These are phyloP conservation scores for Nyctibius bracteatus DNA, from an alignment of 2,113 vertebrate genomes.

Conservation along the genomic window DNA sequence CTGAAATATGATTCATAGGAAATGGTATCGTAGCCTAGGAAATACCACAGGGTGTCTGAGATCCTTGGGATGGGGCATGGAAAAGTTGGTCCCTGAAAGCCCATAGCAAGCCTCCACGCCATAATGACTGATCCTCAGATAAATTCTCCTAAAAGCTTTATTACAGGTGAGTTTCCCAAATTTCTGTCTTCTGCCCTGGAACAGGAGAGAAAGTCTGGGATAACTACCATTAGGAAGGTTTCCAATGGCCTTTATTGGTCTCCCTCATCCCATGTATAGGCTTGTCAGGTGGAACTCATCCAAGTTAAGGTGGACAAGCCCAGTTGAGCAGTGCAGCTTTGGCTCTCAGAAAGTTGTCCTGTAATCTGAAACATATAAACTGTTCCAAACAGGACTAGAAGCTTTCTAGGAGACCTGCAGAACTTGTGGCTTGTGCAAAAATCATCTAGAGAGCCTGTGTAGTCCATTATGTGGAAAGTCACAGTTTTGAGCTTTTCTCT, in stretches of 20 bases:
- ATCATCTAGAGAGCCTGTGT: not conserved
- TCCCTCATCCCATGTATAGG: not conserved
- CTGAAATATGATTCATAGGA: not conserved
- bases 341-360: not conserved
- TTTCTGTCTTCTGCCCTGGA: not conserved
- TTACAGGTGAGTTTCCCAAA: not conserved
- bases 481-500: not conserved
- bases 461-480: fast-evolving
- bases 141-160: not conserved
- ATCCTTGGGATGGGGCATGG: not conserved
- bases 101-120: not conserved
- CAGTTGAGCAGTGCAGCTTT: not conserved
- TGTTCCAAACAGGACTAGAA: fast-evolving
- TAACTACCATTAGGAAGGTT: not conserved
- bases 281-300: not conserved
- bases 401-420: not conserved
- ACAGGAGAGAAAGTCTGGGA: not conserved
- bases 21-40: not conserved
- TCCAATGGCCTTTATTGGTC: not conserved
- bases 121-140: not conserved
- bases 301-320: not conserved
- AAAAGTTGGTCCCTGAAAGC: not conserved
- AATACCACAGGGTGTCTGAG: not conserved
- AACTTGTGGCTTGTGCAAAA: not conserved
- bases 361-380: not conserved